Percentiles rank a stretch among this genome's conserved stretches.
phyloP scores from a whole-genome alignment of 2,888 invertebrate genomes.

The Smittia sp. region DNA sequence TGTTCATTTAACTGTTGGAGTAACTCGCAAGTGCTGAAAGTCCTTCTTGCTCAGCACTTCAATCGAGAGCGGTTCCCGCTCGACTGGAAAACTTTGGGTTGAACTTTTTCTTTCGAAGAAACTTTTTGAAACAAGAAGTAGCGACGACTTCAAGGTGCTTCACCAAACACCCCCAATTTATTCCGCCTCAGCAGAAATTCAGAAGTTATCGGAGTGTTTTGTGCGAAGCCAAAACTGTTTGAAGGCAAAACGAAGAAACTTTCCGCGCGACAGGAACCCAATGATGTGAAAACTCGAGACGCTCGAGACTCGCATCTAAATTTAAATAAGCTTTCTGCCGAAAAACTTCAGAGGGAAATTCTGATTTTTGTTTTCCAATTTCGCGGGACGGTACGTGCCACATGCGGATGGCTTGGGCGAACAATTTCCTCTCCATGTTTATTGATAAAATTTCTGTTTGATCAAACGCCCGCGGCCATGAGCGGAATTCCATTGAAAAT shows the following conservation, averaged over 20 bases:
- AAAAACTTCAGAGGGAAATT: not conserved
- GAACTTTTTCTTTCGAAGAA: too few relatives aligned
- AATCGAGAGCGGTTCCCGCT: too few relatives aligned
- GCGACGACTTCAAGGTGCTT: too few relatives aligned
- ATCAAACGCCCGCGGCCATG: not conserved
- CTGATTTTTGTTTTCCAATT: constrained; percentile 4
- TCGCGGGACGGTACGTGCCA: not conserved
- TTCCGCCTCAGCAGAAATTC: not conserved
- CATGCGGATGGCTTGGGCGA: not conserved
- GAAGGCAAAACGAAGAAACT: not conserved
- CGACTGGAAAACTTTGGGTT: too few relatives aligned
- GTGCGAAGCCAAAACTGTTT: not conserved
- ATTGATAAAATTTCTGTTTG: not conserved
- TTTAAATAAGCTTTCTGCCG: not conserved
- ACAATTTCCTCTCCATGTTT: not conserved
- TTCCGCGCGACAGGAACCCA: not conserved
- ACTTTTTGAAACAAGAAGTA: too few relatives aligned
- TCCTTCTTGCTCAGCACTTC: too few relatives aligned
- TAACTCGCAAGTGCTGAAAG: too few relatives aligned
- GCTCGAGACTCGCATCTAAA: not conserved
- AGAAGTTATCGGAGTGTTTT: not conserved
- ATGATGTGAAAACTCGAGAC: not conserved
- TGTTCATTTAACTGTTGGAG: too few relatives aligned
- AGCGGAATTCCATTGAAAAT: not conserved
- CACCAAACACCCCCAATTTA: too few relatives aligned